Base-by-base conservation (phyloP, 2,888 invertebrate species). In the Galeopsomyia nigrocyanea region DNA sequence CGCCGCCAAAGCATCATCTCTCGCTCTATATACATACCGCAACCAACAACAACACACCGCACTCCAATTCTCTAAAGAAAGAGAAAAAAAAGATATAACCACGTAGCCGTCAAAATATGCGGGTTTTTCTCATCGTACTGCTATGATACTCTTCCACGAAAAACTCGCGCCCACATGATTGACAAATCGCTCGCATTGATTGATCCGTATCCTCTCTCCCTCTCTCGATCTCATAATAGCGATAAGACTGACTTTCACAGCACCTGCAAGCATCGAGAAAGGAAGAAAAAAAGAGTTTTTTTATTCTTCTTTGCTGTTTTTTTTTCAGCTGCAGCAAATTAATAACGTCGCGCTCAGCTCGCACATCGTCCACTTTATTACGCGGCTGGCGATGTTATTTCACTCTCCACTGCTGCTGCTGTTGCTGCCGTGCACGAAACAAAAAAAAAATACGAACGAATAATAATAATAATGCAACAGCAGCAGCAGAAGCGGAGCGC, bases 191-290 rank as follows among this genome's bases (percentile, higher is more conserved):
- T 19, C 68, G 76, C 70, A 75, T 77, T 81, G 82, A 83, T 84
- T 82, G 83, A 83, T 83, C 82, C 80, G 83, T 82, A 81, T 39
- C 13, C 39, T 3, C 67, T 73, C 46, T 3, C 67, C 68, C 46
- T 39, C 7, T 39, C 39, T 39, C 5, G 39, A 39, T 39, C 13
- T 39, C 39, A 39, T 10, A 39, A 7, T 13, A 39, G 39, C 39
- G 39, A 39, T 39, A 39, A 39, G 39, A 39, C 39, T 26, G 26
- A 2, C 5, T 5, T 13, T 39, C 39, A 39, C 39, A 10, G 26
- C 39, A 39, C 39, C 39, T 39, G 39, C 39, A 39, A 39, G 5
- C 39, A 39, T 3, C 13, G 5, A 10, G 7, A 39, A 10, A 39
- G 13, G 7, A 39, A 13, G 13, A 39, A 31, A 31, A 31, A 31